Conservation (phyloP, 2,888 invertebrate species). For the Pammene fasciana region DNA sequence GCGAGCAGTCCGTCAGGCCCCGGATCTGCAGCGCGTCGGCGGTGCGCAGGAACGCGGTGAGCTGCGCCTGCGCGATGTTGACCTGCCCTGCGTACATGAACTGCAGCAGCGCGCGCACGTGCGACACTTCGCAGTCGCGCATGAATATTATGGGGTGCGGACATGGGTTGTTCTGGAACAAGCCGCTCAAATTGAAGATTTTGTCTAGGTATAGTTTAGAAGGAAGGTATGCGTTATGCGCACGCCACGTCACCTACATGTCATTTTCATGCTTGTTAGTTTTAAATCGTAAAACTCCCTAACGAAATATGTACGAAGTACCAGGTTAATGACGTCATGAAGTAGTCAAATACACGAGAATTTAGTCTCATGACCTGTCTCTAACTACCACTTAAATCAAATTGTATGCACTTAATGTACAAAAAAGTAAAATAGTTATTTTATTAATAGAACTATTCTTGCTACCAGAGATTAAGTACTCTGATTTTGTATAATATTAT, state of each 20-base stretch:
- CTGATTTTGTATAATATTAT: conserved; percentile 22
- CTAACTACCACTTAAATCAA: too few species aligned
- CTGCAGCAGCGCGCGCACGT: conserved; percentile 90
- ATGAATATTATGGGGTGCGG: conserved; percentile 93
- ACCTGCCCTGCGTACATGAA: conserved; percentile 95
- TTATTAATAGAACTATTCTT: neutral
- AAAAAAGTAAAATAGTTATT: too few species aligned
- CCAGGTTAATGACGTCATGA: too few species aligned
- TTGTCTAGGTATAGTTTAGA: neutral
- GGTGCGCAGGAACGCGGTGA: conserved; percentile 89
- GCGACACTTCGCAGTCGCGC: conserved; percentile 91
- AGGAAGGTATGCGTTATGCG: neutral
- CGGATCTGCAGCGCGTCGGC: conserved; percentile 91
- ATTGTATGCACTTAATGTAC: too few species aligned
- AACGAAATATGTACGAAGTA: neutral
- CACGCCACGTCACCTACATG: too few species aligned
- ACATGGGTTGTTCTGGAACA: conserved; percentile 90
- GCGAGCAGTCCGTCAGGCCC: conserved; percentile 88
- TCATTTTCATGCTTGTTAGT: neutral
- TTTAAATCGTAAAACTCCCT: neutral
- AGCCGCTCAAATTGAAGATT: neutral
- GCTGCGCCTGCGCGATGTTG: conserved; percentile 90
- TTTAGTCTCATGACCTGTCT: too few species aligned
- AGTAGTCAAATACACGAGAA: too few species aligned
- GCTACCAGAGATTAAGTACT: conserved; percentile 1